Evolutionary conservation across 1,140 invertebrate genomes (phyloP), one percentile per base, ranked within the genome.

Genomic region (Trypoxylus dichotomus): DNA sequence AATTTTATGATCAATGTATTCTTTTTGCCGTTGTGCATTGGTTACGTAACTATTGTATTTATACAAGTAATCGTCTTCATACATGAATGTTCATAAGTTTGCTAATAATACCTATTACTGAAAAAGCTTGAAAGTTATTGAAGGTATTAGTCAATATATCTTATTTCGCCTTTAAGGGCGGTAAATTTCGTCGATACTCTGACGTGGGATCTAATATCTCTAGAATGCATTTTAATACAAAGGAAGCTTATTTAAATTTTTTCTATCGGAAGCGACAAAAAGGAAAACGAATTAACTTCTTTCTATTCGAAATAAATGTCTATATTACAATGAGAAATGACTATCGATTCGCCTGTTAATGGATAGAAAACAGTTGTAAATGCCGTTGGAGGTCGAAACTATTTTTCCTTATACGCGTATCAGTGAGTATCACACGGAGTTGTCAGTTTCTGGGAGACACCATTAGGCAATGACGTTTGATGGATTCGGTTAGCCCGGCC

Each of bases 401-500:
- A 78, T 75, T 78, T 78, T 47, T 37, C 74, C 37, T 43, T 68
- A 68, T 68, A 29, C 24, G 19, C 29, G 73, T 79, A 79, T 79
- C 72, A 24, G 60, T 42, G 72, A 76, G 78, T 80, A 81, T 80
- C 80, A 77, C 78, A 79, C 75, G 72, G 74, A 68, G 77, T 75
- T 78, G 77, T 78, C 77, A 78, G 72, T 75, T 68, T 75, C 77
- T 41, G 78, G 79, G 77, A 81, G 79, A 82, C 81, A 80, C 81
- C 81, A 82, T 82, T 80, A 80, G 79, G 74, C 71, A 76, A 74
- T 82, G 83, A 83, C 83, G 75, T 83, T 83, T 83, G 83, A 83
- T 82, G 78, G 79, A 83, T 83, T 79, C 78, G 60, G 58, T 77
- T 79, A 78, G 81, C 78, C 77, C 78, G 74, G 79, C 78, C 78